phyloP scores from a whole-genome alignment of 1,140 invertebrate species.

The Polypedilum pembai region DNA sequence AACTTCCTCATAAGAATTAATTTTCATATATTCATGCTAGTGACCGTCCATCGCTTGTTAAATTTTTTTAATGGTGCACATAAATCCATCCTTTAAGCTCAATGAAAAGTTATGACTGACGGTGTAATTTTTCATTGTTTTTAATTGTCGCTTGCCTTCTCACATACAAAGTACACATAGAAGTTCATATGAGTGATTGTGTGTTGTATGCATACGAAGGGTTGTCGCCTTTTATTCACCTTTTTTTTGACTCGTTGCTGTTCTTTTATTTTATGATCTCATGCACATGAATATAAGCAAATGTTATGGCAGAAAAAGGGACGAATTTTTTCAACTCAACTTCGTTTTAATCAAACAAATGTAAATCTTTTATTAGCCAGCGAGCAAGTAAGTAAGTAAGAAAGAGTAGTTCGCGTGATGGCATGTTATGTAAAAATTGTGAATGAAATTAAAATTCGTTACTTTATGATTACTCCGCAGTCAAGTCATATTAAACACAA shows the following conservation, averaged over 20 bases:
- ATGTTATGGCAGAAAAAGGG: background rate
- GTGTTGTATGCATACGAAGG: too few relatives aligned
- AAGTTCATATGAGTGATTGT: too few relatives aligned
- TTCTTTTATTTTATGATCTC: background rate
- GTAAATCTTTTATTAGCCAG: slow-evolving; percentile 11
- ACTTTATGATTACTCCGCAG: slow-evolving; percentile 30
- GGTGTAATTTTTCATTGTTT: slow-evolving; percentile 12
- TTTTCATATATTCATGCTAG: too few relatives aligned
- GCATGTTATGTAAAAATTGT: slow-evolving; percentile 30
- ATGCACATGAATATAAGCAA: slow-evolving; percentile 2
- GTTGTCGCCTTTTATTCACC: too few relatives aligned
- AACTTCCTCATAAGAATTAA: too few relatives aligned
- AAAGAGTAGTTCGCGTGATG: background rate
- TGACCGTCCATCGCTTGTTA: too few relatives aligned
- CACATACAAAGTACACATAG: too few relatives aligned
- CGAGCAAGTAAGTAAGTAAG: background rate
- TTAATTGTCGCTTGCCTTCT: background rate
- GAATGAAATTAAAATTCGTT: slow-evolving; percentile 33
- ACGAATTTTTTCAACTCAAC: background rate
- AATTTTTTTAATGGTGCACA: background rate
- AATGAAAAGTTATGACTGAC: slow-evolving; percentile 26
- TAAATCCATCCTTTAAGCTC: slow-evolving; percentile 18
- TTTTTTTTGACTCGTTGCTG: too few relatives aligned
- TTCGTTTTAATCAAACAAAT: slow-evolving; percentile 26
- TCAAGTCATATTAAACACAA: slow-evolving; percentile 23